Conservation (phyloP, 2,113 vertebrate genomes). For the Heteronetta atricapilla region DNA sequence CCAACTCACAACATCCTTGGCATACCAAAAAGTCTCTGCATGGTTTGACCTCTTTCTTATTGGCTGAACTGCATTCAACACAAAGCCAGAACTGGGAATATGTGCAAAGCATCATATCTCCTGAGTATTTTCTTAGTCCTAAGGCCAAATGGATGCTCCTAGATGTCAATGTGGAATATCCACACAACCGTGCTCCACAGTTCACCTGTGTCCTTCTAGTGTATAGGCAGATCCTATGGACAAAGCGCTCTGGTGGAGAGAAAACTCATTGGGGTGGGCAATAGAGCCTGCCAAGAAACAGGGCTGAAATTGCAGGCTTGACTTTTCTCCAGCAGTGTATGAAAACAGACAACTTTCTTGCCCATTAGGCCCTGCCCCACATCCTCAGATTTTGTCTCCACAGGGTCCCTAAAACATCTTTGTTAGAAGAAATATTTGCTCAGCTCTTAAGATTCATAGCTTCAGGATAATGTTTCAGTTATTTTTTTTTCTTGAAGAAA, state of each 20-base stretch:
- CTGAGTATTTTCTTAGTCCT: background rate
- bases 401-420: background rate
- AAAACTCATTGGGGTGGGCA: background rate
- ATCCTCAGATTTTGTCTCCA: background rate
- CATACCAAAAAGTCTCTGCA: rapidly evolving
- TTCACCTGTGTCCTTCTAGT: background rate
- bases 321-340: background rate
- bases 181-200: background rate
- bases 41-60: background rate
- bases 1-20: background rate
- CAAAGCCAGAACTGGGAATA: background rate
- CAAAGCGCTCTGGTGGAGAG: background rate
- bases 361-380: background rate
- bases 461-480: background rate
- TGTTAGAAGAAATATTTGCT: background rate
- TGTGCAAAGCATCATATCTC: background rate
- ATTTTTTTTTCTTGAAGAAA: background rate
- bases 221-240: background rate
- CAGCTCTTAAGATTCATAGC: background rate
- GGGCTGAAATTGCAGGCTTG: background rate
- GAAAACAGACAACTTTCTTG: background rate
- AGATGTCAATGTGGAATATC: background rate
- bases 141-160: background rate
- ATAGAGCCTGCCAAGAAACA: background rate
- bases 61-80: background rate